Evolutionary conservation across 1,140 invertebrate genomes (phyloP), one percentile per base, ranked within the genome.

Genomic region (Drosophila eugracilis): DNA sequence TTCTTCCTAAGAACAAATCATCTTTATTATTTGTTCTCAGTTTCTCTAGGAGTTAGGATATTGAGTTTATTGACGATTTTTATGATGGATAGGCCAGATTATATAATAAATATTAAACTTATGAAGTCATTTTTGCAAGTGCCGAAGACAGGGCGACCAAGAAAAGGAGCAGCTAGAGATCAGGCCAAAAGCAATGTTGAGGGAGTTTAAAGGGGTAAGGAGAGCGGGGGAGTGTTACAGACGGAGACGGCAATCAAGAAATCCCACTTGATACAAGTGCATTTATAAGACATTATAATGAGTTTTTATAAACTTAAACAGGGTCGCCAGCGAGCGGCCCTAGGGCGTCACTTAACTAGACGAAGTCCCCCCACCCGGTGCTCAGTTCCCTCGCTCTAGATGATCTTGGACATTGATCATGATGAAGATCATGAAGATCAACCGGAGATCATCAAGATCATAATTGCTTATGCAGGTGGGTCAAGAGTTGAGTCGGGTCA

Each of bases 251-350:
- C 81, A 81, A 85, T 85, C 81, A 86, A 86, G 81, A 85, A 86
- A 86, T 86, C 83, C 78, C 84, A 88, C 84, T 88, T 88, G 84
- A 88, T 89, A 89, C 78, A 89, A 88, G 84, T 88, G 84, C 78
- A 89, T 84, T 79, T 83, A 85, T 81, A 90, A 90, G 80, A 89
- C 86, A 90, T 81, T 90, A 90, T 90, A 90, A 90, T 90, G 86
- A 90, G 86, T 90, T 90, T 90, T 90, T 90, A 89, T 90, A 89
- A 90, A 73, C 75, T 89, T 85, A 90, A 90, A 89, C 86, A 90
- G 77, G 86, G 81, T 85, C 79, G 80, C 59, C 44, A 30, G 37
- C 26, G 37, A 62, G 47, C 47, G 62, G 79, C 78, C 85, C 75
- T 71, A 80, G 86, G 85, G 80, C 85, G 80, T 88, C 83, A 88